Evolutionary conservation across 2,113 vertebrate genomes (phyloP), one percentile per base, ranked within the genome.

Genomic region (Fregetta grallaria): DNA sequence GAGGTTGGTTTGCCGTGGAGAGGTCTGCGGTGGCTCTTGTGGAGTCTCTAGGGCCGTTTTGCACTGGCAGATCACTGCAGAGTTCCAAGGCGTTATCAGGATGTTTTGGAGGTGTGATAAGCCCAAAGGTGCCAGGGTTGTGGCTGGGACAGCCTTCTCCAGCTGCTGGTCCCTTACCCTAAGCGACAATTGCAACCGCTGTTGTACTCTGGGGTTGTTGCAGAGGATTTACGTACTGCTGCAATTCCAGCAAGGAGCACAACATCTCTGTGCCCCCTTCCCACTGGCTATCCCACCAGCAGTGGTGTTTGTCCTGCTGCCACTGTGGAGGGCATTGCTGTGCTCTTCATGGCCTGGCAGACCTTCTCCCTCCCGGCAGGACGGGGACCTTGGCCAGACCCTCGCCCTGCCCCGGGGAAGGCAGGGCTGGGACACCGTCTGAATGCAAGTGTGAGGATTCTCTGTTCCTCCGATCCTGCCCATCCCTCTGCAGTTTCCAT

Each of bases 171-270:
- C 34, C 72, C 80, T 49, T 8, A 15, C 19, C 6, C 25, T 4
- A 4, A 1, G 7, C 4, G 6, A 15, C 12, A 23, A 3, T 21
- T 47, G 30, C 78, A 38, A 2, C 38, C 13, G 0, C 67, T 66
- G 36, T 14, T 62, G 44, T 13, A 9, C 21, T 6, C 19, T 13
- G 44, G 44, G 59, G 15, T 53, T 0, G 0, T 6, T 45, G 36
- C 55, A 40, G 59, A 42, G 72, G 79, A n/a, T 73, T 80, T 16
- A 5, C 2, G 4, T 47, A 12, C 30, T 0, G 3, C 59, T 38
- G 36, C 49, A 11, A 3, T 61, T 67, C 58, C 72, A 30, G 44
- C 42, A 52, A 8, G 4, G 7, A 47, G 14, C 61, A 32, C 30
- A 4, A 9, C 5, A 0, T 8, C 52, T 49, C 62, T 40, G n/a